Conservation (phyloP, 2,113 vertebrate species). For the Mus musculus region DNA sequence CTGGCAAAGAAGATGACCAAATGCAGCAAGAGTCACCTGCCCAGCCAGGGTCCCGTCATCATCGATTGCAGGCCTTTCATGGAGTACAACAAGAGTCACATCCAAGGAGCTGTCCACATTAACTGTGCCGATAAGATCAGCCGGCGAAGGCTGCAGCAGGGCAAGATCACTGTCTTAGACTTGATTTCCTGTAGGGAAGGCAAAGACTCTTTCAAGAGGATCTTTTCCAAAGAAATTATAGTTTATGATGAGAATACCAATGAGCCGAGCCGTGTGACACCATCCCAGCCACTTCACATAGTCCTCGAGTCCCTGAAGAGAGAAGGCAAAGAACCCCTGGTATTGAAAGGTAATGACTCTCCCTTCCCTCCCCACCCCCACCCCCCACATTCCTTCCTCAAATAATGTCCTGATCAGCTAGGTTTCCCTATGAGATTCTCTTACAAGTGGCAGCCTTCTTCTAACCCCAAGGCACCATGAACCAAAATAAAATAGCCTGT, state of each 20-base stretch:
- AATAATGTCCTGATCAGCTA: not conserved
- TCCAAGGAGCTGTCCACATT: conserved; percentile 97
- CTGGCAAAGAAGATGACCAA: conserved; percentile 97
- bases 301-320: conserved; percentile 97
- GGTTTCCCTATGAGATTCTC: not conserved
- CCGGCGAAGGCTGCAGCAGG: conserved; percentile 96
- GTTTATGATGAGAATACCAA: conserved; percentile 98
- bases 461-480: not conserved
- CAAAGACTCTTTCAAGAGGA: conserved; percentile 98
- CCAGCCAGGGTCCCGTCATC: conserved; percentile 94
- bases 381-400: accelerated
- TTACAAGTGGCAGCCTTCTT: not conserved
- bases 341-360: conserved; percentile 95
- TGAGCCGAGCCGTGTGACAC: conserved; percentile 94
- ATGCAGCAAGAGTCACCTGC: conserved; percentile 93
- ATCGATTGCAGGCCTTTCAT: conserved; percentile 99
- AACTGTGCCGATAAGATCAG: conserved; percentile 99
- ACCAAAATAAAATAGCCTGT: not conserved
- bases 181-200: conserved; percentile 97
- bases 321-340: conserved; percentile 97
- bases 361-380: not conserved
- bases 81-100: conserved; percentile 99
- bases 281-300: conserved; percentile 95
- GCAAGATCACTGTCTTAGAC: conserved; percentile 99
- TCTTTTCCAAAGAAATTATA: conserved; percentile 99